Base-by-base conservation (phyloP, 2,113 vertebrate species). In the Struthidea cinerea region DNA sequence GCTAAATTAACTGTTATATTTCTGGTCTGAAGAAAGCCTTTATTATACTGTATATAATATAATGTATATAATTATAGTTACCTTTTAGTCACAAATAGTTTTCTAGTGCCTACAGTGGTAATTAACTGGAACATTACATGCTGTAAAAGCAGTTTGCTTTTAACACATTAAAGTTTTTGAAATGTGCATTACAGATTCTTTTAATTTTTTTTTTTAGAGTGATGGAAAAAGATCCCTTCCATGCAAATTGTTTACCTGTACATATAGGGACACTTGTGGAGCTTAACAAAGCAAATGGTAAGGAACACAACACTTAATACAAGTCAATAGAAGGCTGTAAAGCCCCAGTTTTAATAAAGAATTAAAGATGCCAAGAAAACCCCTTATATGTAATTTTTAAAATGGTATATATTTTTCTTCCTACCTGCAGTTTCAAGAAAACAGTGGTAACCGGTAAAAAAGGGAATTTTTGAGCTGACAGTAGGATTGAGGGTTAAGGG, bases 241-340 rank as follows among this genome's bases (percentile, higher is more conserved):
- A 99, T 96, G 99, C 99, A 80, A 99, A 98, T 94, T 99, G 99
- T 97, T 98, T 99, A 97, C 99, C 99, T 64, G 99, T 99, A 71
- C 99, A 99, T 91, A 99, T 99, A 98, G 99, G 99, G 94, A 99
- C 99, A 2, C 97, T 99, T 80, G 99, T 99, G 94, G 99, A 99
- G 83, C 98, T 99, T 78, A 99, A 99, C 94, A 99, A 99, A 98
- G 98, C 99, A 94, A 99, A 99, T 84, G 99, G 99, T 99, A 95
- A 98, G 97, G 63, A 87, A 10, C 16, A 27, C 24, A 68, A 14
- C 10, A 44, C 67, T 81, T 57, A 28, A 37, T 39, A 60, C 42
- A 11, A 44, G 16, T 75, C 52, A 78, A 55, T 64, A 88, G 46
- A 85, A 56, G 21, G 24, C 18, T 71, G 17, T 52, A 81, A 47